Base-by-base conservation (phyloP, 2,113 vertebrate species). In the Onychorhynchus coronatus region DNA sequence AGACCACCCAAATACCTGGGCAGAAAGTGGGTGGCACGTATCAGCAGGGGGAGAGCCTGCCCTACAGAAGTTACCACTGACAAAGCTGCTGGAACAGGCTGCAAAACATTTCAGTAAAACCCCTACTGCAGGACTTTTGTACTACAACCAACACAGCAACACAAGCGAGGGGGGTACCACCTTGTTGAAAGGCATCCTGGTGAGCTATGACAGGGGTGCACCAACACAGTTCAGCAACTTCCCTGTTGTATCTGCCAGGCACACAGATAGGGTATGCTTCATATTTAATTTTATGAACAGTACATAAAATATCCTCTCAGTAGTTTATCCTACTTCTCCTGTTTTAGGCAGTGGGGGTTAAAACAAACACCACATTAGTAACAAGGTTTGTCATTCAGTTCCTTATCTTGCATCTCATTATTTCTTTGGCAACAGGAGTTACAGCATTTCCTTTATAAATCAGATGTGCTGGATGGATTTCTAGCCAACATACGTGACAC, bases 391-490 rank as follows among this genome's bases (percentile, higher is more conserved):
- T 84, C 55, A 91, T 71, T 92, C 59, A 42, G 76, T 44, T 89
- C 79, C 50, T 94, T 95, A 90, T 92, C 95, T 88, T 77, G 41
- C 28, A 88, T 84, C 71, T 96, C 76, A 92, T 92, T 86, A 94
- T 74, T 91, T 93, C 91, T 84, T 93, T 91, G 73, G 93, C 93
- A 96, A 93, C 18, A 74, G n/a, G n/a, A 83, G 37, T 92, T 77
- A 74, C 88, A 93, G 85, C 71, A 71, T 84, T 92, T 95, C 86
- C 91, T 92, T 74, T 47, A 73, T 33, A 86, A 66, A 88, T 84
- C 59, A 88, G 78, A 91, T 65, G 53, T 0, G 3, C 37, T 71
- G 35, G 46, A 70, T 5, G 9, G 90, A 73, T 39, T 78, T 71
- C 59, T 59, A 55, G 14, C 41, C 33, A 70, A 8, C 18, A 83